A percentile compares a stretch with the other conserved stretches of the same genome.
phyloP scores from a whole-genome alignment of 2,888 invertebrate genomes.

The Malacosoma neustria region DNA sequence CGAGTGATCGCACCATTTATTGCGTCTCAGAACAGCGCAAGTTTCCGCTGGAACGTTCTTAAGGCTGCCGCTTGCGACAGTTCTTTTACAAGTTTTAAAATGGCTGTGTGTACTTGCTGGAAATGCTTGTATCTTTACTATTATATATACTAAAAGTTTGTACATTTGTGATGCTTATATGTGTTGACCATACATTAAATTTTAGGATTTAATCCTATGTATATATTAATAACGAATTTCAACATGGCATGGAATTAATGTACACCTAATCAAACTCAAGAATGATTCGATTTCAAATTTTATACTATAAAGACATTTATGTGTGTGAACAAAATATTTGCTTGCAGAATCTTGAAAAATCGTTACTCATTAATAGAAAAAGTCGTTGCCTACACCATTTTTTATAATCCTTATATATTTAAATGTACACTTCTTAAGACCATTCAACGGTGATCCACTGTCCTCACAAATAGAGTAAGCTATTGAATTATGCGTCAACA shows the following conservation, averaged over 20 bases:
- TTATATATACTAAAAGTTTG: not conserved
- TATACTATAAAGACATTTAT: too few species aligned
- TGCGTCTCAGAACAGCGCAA: constrained; percentile 55
- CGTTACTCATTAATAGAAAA: too few species aligned
- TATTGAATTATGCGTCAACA: constrained; percentile 11
- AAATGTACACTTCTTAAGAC: too few species aligned
- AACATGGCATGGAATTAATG: too few species aligned
- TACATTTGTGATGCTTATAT: not conserved
- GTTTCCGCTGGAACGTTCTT: constrained; percentile 45
- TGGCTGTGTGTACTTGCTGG: constrained; percentile 25
- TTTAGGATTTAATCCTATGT: too few species aligned
- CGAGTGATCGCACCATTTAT: constrained; percentile 61
- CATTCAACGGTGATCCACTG: not conserved
- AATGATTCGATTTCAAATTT: too few species aligned
- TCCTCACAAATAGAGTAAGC: constrained; percentile 2
- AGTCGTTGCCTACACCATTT: too few species aligned
- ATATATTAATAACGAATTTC: too few species aligned
- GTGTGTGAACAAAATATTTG: too few species aligned
- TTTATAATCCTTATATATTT: too few species aligned
- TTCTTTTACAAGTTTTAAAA: constrained; percentile 64
- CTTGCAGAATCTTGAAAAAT: too few species aligned
- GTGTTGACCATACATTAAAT: not conserved
- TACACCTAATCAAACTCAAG: too few species aligned
- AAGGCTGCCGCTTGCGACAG: constrained; percentile 41
- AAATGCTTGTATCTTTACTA: not conserved